Conservation (phyloP, 2,113 vertebrate species). For the Pholis gunnellus region DNA sequence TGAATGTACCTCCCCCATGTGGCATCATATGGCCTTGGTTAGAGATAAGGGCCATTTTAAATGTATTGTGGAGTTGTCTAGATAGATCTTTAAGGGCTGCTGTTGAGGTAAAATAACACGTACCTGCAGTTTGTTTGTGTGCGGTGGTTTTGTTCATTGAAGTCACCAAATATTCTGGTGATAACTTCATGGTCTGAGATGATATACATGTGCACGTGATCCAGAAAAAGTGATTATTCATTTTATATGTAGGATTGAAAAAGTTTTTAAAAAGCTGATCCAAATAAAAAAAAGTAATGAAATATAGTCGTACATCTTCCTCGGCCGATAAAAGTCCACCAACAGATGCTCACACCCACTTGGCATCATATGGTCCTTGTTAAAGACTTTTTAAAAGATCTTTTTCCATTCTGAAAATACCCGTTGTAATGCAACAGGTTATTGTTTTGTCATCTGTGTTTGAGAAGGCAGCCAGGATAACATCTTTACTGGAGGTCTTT, state of each 20-base stretch:
- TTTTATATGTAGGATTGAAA: background rate
- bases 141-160: background rate
- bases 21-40: constrained; percentile 73
- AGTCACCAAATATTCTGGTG: background rate
- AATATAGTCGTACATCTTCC: background rate
- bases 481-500: constrained; percentile 56
- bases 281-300: background rate
- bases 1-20: constrained; percentile 26
- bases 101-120: constrained; percentile 17
- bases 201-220: background rate
- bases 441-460: constrained; percentile 34
- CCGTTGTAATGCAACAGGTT: constrained; percentile 18
- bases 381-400: constrained; percentile 16
- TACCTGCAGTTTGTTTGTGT: constrained; percentile 8
- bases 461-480: constrained; percentile 29
- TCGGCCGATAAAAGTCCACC: background rate
- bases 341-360: background rate
- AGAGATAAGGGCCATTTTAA: constrained; percentile 50
- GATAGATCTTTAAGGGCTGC: constrained; percentile 9
- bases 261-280: background rate
- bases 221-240: background rate
- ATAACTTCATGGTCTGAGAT: background rate
- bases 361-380: constrained; percentile 22
- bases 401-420: constrained; percentile 8
- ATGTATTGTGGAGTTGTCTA: background rate